Evolutionary conservation across 1,140 invertebrate genomes (phyloP).

Genomic region (Drosophila kepulauana): DNA sequence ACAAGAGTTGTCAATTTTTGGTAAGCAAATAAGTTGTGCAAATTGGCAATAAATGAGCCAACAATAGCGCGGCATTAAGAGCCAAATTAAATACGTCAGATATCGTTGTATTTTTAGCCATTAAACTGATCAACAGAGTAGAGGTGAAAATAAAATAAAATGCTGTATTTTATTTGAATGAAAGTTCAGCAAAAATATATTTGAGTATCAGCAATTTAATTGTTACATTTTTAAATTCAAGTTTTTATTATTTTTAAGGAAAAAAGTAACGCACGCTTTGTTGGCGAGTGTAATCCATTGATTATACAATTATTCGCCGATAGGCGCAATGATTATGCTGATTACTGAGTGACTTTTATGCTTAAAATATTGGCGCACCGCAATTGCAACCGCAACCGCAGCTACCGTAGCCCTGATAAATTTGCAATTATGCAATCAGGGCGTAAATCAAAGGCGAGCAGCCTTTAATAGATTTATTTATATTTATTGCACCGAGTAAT

Average conservation of each 20-base stretch:
- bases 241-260: too few species aligned
- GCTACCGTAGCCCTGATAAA: neutral
- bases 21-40: slow-evolving; percentile 5
- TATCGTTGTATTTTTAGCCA: neutral
- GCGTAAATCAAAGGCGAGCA: slow-evolving; percentile 5
- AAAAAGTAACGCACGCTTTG: neutral
- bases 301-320: slow-evolving; percentile 51
- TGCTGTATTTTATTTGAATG: neutral
- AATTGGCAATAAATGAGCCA: neutral
- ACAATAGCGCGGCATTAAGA: neutral
- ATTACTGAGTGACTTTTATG: slow-evolving; percentile 37
- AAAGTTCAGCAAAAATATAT: too few species aligned
- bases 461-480: neutral
- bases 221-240: neutral
- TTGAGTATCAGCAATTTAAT: too few species aligned
- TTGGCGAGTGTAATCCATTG: slow-evolving; percentile 30
- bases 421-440: slow-evolving; percentile 33
- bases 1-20: neutral
- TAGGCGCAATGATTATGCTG: slow-evolving; percentile 38
- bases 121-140: neutral
- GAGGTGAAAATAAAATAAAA: neutral
- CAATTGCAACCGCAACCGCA: slow-evolving; percentile 32
- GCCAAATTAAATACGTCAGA: neutral
- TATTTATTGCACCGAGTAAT: too few species aligned
- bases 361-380: slow-evolving; percentile 38